Base-by-base conservation (phyloP, 2,797 vertebrate genomes). In the Remorina albescens region DNA sequence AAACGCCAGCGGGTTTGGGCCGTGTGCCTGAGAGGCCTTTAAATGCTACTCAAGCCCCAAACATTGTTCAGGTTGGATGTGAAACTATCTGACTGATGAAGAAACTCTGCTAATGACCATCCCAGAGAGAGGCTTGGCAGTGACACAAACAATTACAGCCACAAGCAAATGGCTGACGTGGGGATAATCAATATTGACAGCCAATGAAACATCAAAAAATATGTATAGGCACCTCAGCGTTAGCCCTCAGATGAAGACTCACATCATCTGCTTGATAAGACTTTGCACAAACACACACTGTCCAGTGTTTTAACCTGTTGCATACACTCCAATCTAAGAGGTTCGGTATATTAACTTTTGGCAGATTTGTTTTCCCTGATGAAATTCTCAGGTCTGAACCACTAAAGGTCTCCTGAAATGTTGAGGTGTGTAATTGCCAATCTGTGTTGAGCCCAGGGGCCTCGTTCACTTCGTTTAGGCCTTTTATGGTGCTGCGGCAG, bases 381-480 rank as follows among this genome's bases (percentile, higher is more conserved):
- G 58, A 74, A 80, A 67, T 61, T 69, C 69, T 72, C 69, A n/a
- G 39, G 21, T 78, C 65, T 81, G 59, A 82, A 84, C 68, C 71
- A 71, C 77, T 73, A 78, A 81, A 80, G 78, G 77, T 84, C 79
- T 82, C 42, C 76, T 63, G 70, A 80, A 86, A 83, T 82, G 74
- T 83, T 78, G 64, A 83, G 76, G 67, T 78, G 69, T 76, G 61
- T 88, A 88, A 92, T 83, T 88, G 84, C 50, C 80, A 80, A 86
- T 88, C 82, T 88, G 83, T 58, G 74, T 51, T 16, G 18, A 76
- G 80, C 85, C 87, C 86, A 70, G 74, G 86, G 81, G 84, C 75
- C 77, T 81, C 55, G 44, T 88, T 87, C 63, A 60, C 76, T 88
- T 82, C 37, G 46, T 84, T 85, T 76, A 71, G 80, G 71, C 66